Percentiles rank a stretch among this genome's conserved stretches.
Conservation (phyloP, 2,888 invertebrate species). For the Amphimallon solstitiale region DNA sequence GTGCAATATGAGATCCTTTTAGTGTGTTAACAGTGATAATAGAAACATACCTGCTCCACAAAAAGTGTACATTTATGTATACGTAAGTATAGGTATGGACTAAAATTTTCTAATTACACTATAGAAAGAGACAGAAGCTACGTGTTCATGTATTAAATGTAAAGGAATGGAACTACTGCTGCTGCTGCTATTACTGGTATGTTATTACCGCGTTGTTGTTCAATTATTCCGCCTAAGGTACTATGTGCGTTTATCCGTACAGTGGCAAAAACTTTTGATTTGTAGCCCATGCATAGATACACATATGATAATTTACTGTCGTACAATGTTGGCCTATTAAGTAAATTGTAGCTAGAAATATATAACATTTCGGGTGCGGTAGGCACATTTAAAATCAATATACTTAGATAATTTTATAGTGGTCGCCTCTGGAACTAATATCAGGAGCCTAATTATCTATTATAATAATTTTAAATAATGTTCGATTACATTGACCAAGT, state of each 20-base stretch:
- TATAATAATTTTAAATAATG: conserved; percentile 32
- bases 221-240: conserved; percentile 12
- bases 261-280: conserved; percentile 39
- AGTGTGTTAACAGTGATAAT: too few relatives aligned
- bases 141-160: background rate
- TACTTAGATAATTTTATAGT: conserved; percentile 5
- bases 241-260: conserved; percentile 5
- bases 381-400: conserved; percentile 12
- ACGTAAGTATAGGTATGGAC: too few relatives aligned
- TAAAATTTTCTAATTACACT: too few relatives aligned
- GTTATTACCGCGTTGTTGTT: conserved; percentile 11
- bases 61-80: too few relatives aligned
- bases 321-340: conserved; percentile 10
- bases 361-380: conserved; percentile 15
- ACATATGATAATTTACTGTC: conserved; percentile 24
- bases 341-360: background rate
- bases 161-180: background rate
- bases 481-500: conserved; percentile 9
- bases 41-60: too few relatives aligned
- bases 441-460: conserved; percentile 35
- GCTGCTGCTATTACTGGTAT: background rate
- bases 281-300: conserved; percentile 30
- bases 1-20: too few relatives aligned
- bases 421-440: conserved; percentile 1
- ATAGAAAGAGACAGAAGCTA: background rate